A percentile compares a stretch with the other conserved stretches of the same genome.
phyloP scores from a whole-genome alignment of 1,140 invertebrate species.

The Linepithema humile region DNA sequence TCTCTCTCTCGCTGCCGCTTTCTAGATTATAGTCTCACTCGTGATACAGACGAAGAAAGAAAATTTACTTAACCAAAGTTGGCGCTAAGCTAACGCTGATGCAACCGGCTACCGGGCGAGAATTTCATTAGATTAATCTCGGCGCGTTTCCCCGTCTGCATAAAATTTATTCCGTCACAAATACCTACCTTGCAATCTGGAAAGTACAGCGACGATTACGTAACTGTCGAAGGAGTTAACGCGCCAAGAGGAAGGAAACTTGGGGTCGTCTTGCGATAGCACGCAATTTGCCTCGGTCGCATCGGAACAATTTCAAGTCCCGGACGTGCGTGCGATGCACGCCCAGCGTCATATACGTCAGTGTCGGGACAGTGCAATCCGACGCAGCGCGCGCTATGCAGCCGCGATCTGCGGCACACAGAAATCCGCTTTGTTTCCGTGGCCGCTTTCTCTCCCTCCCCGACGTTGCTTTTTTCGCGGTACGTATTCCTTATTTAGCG shows the following conservation, averaged over 20 bases:
- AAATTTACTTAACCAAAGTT: constrained; percentile 52
- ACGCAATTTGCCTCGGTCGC: constrained; percentile 61
- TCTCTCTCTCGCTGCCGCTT: constrained; percentile 16
- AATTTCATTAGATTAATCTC: constrained; percentile 52
- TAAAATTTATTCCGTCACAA: constrained; percentile 18
- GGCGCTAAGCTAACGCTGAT: constrained; percentile 42
- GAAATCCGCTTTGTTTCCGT: constrained; percentile 54
- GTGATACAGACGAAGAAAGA: constrained; percentile 47
- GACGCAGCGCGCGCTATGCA: constrained; percentile 14
- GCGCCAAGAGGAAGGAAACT: background rate
- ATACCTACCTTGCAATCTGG: background rate
- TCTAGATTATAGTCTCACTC: constrained; percentile 36
- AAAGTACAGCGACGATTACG: constrained; percentile 27
- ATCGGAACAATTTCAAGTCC: constrained; percentile 61
- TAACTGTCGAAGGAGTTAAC: constrained; percentile 45
- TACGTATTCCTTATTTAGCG: constrained; percentile 35
- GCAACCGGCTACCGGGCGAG: background rate
- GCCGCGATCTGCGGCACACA: background rate
- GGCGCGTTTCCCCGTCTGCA: background rate
- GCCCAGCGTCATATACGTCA: constrained; percentile 60
- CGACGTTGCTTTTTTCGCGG: background rate
- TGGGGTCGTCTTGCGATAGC: constrained; percentile 37
- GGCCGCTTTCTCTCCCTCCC: constrained; percentile 4
- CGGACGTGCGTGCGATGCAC: constrained; percentile 13
- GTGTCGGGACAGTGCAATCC: constrained; percentile 44